Conservation (phyloP, 2,113 vertebrate genomes). For the Pheucticus melanocephalus region DNA sequence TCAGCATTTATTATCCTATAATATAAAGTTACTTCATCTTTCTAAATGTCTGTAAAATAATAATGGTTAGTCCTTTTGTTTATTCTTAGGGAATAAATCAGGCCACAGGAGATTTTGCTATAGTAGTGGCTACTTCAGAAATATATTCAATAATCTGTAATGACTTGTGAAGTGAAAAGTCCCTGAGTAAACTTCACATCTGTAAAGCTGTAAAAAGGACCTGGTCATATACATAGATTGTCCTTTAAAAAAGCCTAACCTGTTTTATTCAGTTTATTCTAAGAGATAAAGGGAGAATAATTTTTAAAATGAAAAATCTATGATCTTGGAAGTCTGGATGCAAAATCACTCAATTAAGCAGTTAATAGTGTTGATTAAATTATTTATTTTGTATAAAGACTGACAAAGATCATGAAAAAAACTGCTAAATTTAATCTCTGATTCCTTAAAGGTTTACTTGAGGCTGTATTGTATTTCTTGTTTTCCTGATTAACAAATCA, state of each 20-base stretch:
- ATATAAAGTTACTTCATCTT: not conserved
- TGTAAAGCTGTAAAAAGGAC: not conserved
- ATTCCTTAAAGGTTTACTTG: constrained; percentile 29
- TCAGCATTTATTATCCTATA: not conserved
- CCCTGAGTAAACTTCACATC: not conserved
- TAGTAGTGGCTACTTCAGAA: not conserved
- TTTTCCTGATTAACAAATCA: constrained; percentile 52
- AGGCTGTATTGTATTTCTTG: constrained; percentile 53
- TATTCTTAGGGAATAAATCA: not conserved
- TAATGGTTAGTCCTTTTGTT: not conserved
- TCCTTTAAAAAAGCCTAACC: not conserved
- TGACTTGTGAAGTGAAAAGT: not conserved
- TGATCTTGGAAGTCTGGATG: not conserved
- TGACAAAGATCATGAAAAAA: not conserved
- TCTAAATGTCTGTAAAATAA: not conserved
- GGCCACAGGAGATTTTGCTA: not conserved
- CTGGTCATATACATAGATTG: too few species aligned
- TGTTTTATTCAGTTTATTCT: not conserved
- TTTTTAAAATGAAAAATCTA: not conserved
- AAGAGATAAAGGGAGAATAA: not conserved
- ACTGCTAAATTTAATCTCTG: not conserved
- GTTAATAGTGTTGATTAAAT: not conserved
- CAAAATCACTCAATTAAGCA: not conserved
- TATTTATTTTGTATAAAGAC: not conserved
- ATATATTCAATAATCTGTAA: not conserved